Base-by-base conservation (phyloP, 2,113 vertebrate genomes). In the Corydoras sp. region DNA sequence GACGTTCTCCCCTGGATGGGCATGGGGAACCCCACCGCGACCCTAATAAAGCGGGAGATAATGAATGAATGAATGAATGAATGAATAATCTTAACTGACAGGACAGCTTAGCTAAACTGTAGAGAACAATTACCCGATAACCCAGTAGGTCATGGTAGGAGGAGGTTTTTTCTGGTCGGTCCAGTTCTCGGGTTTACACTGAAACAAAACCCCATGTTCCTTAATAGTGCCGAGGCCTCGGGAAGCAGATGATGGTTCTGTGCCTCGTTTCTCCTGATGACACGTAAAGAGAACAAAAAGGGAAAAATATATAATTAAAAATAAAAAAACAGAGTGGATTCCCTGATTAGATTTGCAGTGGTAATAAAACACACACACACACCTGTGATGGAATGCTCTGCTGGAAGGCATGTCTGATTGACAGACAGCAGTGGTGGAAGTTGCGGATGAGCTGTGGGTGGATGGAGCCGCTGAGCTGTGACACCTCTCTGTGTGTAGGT, bases 101-200 rank as follows among this genome's bases (percentile, higher is more conserved):
- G 13, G 51, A 53, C 13, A 14, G 10, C 9, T 48, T 63, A 48
- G 14, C n/a, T 63, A 14, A 50, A 10, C 12, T 43, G 18, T 30
- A 51, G 10, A 15, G 48, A 18, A 35, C 15, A 71, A 89, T 58
- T 89, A 98, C 97, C 97, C 97, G n/a, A 98, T 91, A 31, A 97
- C 95, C 96, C 97, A 99, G 87, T 99, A 99, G n/a, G 83, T 93
- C 93, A 97, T 87, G 63, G 89, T 93, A 64, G 97, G 94, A 9
- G 94, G 89, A 1, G 92, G 76, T 79, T 92, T 99, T 87, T 88
- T 96, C 83, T 92, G 92, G 80, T 97, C 94, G 0, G 88, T 89
- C 95, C 95, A 94, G 85, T 93, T 95, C 74, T 94, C 90, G 1
- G 94, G 92, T 80, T 91, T 92, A 77, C 92, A 97, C 81, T 98